phyloP scores from a whole-genome alignment of 2,888 invertebrate genomes.

The Orthosia cruda region DNA sequence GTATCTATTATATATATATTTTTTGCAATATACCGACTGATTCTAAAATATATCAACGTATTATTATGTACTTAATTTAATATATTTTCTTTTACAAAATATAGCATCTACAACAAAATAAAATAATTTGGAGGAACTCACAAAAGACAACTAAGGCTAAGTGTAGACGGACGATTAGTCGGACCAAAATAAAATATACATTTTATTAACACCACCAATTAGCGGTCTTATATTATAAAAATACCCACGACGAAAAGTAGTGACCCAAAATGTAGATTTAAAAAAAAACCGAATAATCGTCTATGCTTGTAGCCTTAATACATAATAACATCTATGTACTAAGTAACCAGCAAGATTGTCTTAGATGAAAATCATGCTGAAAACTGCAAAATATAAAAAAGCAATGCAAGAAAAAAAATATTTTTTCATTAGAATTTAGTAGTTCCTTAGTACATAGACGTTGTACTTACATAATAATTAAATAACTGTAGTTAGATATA shows the following conservation, averaged over 20 bases:
- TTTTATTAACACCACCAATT: background rate
- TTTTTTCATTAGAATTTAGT: background rate
- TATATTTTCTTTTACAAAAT: constrained; percentile 16
- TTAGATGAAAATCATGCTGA: background rate
- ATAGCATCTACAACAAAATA: constrained; percentile 40
- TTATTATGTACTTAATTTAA: constrained; percentile 57
- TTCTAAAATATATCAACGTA: constrained; percentile 4
- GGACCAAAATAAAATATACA: constrained; percentile 1
- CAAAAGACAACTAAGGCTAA: constrained; percentile 33
- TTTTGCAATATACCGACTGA: background rate
- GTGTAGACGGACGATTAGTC: constrained; percentile 2
- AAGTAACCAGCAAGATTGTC: background rate
- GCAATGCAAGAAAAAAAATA: constrained; percentile 12
- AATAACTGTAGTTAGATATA: constrained; percentile 27
- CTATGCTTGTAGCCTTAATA: background rate
- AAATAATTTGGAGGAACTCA: constrained; percentile 43
- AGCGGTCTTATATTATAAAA: background rate
- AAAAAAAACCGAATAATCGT: constrained; percentile 19
- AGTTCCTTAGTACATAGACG: constrained; percentile 30
- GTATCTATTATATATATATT: background rate
- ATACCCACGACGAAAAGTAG: background rate
- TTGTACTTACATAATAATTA: constrained; percentile 31
- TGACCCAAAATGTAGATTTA: background rate
- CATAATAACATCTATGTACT: constrained; percentile 31
- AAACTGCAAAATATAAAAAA: background rate